Evolutionary conservation across 2,888 invertebrate species (phyloP).

Genomic region (Selenia dentaria): DNA sequence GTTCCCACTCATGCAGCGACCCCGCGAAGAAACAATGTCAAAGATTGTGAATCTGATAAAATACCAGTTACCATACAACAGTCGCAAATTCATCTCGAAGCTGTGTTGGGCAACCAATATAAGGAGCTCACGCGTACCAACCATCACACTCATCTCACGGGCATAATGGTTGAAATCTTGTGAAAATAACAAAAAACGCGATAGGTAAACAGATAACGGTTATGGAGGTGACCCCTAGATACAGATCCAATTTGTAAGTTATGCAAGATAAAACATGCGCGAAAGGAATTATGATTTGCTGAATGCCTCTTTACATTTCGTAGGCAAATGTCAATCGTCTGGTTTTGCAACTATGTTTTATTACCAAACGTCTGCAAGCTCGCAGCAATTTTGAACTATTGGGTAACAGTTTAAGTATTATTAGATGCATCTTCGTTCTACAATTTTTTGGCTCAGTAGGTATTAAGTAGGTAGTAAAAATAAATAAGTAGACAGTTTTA

Average conservation of each 20-base stretch:
- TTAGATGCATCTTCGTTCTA: conserved; percentile 53
- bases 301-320: conserved; percentile 50
- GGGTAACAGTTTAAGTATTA: conserved; percentile 54
- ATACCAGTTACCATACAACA: conserved; percentile 31
- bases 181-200: conserved; percentile 34
- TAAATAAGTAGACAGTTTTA: too few species aligned
- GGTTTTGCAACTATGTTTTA: conserved; percentile 69
- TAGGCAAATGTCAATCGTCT: conserved; percentile 75
- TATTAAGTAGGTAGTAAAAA: too few species aligned
- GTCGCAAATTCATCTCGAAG: conserved; percentile 30
- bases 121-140: conserved; percentile 40
- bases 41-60: conserved; percentile 28
- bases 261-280: conserved; percentile 35
- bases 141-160: conserved; percentile 34
- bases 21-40: conserved; percentile 30
- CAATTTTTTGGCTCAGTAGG: too few species aligned
- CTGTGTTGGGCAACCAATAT: conserved; percentile 44
- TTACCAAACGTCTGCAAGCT: conserved; percentile 62
- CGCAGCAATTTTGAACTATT: conserved; percentile 51
- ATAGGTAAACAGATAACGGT: conserved; percentile 19
- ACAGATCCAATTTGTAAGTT: conserved; percentile 36
- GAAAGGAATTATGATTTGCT: conserved; percentile 46
- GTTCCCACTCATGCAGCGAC: conserved; percentile 22
- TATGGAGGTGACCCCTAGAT: conserved; percentile 24
- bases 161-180: conserved; percentile 39